A percentile compares a stretch with the other conserved stretches of the same genome.
Evolutionary conservation across 92 coral and sea anemone genomes (phyloP).

Genomic region (Pocillopora meandrina): DNA sequence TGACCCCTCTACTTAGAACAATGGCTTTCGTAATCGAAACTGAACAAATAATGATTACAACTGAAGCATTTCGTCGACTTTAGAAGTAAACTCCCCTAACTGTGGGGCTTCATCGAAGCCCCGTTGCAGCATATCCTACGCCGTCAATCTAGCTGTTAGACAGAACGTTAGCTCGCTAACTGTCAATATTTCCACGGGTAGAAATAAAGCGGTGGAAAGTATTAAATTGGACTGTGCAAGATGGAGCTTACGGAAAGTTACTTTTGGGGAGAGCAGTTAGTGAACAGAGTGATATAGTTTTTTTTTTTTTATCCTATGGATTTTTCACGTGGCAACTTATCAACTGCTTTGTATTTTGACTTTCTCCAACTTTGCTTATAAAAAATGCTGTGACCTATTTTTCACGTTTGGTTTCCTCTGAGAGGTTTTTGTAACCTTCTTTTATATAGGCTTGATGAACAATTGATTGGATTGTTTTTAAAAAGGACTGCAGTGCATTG

Average conservation of each 20-base stretch:
- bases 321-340: background rate
- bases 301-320: no score
- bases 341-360: no score
- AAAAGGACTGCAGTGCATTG: no score
- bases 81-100: constrained; percentile 13
- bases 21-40: no score
- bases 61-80: constrained; percentile 8
- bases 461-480: constrained; percentile 3
- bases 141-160: constrained; percentile 13
- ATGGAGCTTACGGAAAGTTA: constrained; percentile 19
- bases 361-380: background rate
- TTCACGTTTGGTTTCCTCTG: background rate
- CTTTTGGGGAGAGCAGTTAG: constrained; percentile 18
- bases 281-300: no score
- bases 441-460: constrained; percentile 6
- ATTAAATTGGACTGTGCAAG: constrained; percentile 51
- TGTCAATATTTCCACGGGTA: constrained; percentile 37
- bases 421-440: background rate
- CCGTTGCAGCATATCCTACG: constrained; percentile 36
- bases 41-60: no score
- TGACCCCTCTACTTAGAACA: no score
- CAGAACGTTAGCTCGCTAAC: background rate
- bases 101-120: constrained; percentile 46
- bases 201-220: constrained; percentile 22
- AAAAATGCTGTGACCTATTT: background rate